Base-by-base conservation (phyloP, 1,140 invertebrate genomes). In the Melitaea cinxia region DNA sequence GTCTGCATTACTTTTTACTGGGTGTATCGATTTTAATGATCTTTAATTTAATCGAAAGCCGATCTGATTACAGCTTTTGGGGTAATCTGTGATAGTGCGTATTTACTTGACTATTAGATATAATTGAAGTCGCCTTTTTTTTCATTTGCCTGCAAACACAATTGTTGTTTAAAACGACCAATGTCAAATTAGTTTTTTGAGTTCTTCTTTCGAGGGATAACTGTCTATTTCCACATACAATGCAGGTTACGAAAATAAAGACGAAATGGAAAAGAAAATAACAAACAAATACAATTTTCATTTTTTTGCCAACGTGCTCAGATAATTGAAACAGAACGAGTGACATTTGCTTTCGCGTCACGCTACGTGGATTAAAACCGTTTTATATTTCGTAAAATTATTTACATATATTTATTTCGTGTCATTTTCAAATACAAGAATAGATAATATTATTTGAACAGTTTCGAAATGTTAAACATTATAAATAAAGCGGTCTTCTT, bases 241-340 rank as follows among this genome's bases (percentile, higher is more conserved):
- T 42, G 21, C 56, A 47, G 39, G 53, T 37, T 55, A 26, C 53
- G 39, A 50, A 63, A 61, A 63, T 63, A 45, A 63, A 53, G 42
- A 49, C 52, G 42, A 61, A 33, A 23, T 42, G 53, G 65, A 55
- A 64, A 65, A 70, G 62, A 50, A 50, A 65, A 68, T 49, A 47
- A 47, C 42, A 66, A 55, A 71, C 56, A 65, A 65, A 65, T 65
- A 74, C 68, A 75, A 74, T 68, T 74, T 74, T 65, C 60, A 72
- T 80, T 72, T 73, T 42, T 42, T 42, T 42, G 45, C 54, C 24
- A 57, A 50, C 37, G 50, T 65, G 47, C 71, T 47, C 70, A 62
- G 77, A 78, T 82, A 84, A 86, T 83, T 81, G 80, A 83, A 81
- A 82, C 78, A 77, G 78, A 86, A 77, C 73, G 77, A 42, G 78